phyloP scores from a whole-genome alignment of 2,888 invertebrate species.

The Pheosia gnoma region DNA sequence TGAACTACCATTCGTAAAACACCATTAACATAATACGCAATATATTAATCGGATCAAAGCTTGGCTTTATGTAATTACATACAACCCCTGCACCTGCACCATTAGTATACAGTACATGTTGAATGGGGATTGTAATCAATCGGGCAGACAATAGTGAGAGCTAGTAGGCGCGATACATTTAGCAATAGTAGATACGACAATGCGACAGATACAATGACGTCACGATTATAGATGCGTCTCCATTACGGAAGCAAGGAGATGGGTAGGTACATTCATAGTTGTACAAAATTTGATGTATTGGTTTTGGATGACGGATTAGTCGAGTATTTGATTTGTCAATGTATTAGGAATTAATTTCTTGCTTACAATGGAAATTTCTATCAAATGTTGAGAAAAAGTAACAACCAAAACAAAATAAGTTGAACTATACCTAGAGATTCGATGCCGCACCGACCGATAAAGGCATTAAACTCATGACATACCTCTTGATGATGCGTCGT shows the following conservation, averaged over 20 bases:
- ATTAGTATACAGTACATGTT: conserved; percentile 44
- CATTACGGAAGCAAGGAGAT: conserved; percentile 38
- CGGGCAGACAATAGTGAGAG: conserved; percentile 59
- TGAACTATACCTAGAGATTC: no score
- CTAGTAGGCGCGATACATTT: conserved; percentile 16
- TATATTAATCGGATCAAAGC: conserved; percentile 64
- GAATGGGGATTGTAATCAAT: conserved; percentile 70
- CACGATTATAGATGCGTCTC: conserved; percentile 44
- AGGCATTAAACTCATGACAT: no score
- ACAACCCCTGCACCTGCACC: conserved; percentile 22
- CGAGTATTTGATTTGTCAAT: no score
- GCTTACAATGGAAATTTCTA: no score
- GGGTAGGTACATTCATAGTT: not conserved
- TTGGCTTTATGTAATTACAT: conserved; percentile 55
- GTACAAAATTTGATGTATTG: conserved; percentile 5
- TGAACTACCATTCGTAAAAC: conserved; percentile 5
- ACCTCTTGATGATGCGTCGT: no score
- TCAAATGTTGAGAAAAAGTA: no score
- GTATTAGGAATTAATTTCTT: no score
- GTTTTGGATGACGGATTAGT: not conserved
- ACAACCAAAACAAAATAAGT: no score
- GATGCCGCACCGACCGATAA: no score
- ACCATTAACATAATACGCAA: conserved; percentile 46
- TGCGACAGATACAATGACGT: conserved; percentile 38
- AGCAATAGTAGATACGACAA: conserved; percentile 23